phyloP scores from a whole-genome alignment of 2,888 invertebrate species.

The Tridacna crocea region DNA sequence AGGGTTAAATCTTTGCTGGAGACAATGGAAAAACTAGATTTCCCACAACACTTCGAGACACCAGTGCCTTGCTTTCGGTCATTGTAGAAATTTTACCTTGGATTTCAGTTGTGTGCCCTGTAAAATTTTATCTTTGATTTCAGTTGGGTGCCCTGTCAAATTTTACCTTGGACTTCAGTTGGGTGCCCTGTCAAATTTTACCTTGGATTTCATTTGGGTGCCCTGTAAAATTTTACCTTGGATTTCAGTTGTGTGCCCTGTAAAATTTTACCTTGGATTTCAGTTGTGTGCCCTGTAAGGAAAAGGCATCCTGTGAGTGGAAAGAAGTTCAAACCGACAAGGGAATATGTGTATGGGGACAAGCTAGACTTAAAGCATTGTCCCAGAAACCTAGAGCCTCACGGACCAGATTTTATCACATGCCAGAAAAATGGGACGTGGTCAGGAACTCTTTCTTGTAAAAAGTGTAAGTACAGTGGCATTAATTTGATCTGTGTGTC shows the following conservation, averaged over 20 bases:
- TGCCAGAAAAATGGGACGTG: conserved; percentile 32
- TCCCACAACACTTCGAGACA: no score
- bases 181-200: background rate
- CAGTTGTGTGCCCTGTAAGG: background rate
- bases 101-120: background rate
- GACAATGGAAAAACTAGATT: no score
- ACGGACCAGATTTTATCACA: background rate
- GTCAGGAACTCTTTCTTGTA: conserved; percentile 28
- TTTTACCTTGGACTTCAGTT: background rate
- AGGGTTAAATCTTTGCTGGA: no score
- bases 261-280: background rate
- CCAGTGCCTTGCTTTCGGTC: no score
- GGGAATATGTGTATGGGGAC: conserved; percentile 10
- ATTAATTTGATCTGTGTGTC: no score
- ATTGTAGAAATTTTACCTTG: no score
- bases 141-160: background rate
- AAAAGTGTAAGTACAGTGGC: conserved; percentile 29
- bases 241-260: background rate
- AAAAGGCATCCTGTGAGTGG: background rate
- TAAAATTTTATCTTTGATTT: background rate
- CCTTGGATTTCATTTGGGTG: background rate
- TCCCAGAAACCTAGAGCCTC: background rate
- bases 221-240: background rate
- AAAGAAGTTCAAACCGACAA: background rate
- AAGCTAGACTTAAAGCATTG: background rate